A percentile compares a stretch with the other conserved stretches of the same genome.
These are phyloP conservation scores for Paramuricea clavata DNA, from an alignment of 92 coral and sea anemone genomes.

Conservation along the genomic window DNA sequence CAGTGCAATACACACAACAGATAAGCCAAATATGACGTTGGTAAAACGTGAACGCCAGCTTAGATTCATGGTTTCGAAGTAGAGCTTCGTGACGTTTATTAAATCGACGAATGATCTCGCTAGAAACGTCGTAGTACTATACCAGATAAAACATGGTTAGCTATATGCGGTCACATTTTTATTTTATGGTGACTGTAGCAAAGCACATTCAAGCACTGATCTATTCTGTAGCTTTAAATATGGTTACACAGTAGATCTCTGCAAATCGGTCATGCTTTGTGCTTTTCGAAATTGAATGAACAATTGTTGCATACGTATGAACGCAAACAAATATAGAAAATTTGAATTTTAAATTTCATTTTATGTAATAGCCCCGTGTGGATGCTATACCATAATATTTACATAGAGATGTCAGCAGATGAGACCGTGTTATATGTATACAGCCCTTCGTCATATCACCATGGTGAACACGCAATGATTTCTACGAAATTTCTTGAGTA, in stretches of 20 bases:
- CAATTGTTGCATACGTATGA: too few species aligned
- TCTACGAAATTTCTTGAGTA: too few species aligned
- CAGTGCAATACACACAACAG: neutral
- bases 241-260: neutral
- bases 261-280: neutral
- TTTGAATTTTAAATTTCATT: neutral
- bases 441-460: too few species aligned
- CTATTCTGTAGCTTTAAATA: neutral
- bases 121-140: neutral
- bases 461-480: too few species aligned
- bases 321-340: neutral
- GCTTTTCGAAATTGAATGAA: neutral
- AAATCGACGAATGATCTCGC: neutral
- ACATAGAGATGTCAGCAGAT: too few species aligned
- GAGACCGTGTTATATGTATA: too few species aligned
- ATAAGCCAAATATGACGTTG: neutral
- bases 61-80: neutral
- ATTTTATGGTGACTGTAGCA: too few species aligned
- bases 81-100: neutral
- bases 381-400: too few species aligned
- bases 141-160: too few species aligned
- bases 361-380: too few species aligned
- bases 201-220: too few species aligned
- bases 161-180: too few species aligned
- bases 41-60: neutral